A percentile compares a stretch with the other conserved stretches of the same genome.
phyloP scores from a whole-genome alignment of 2,888 invertebrate species.

The Phalangium opilio region DNA sequence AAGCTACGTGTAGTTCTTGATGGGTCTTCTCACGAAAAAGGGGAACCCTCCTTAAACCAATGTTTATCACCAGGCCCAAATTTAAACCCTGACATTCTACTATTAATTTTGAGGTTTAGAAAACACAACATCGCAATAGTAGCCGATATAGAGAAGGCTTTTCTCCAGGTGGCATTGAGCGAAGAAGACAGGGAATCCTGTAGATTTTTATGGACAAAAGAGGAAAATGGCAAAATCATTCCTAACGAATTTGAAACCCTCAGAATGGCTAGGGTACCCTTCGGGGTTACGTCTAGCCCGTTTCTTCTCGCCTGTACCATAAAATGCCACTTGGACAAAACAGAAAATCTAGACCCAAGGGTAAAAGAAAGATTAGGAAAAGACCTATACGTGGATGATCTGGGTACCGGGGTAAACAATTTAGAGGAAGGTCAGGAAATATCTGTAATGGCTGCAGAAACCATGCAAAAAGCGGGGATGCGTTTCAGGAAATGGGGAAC shows the following conservation, averaged over 20 bases:
- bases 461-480: not conserved
- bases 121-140: slow-evolving; percentile 12
- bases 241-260: not conserved
- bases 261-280: not conserved
- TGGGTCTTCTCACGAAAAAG: slow-evolving; percentile 6
- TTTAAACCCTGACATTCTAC: slow-evolving; percentile 3
- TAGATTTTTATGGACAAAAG: slow-evolving; percentile 4
- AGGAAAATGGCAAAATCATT: not conserved
- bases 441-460: not conserved
- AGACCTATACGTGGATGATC: slow-evolving; percentile 3
- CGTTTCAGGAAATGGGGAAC: slow-evolving; percentile 2
- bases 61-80: slow-evolving; percentile 5
- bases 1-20: slow-evolving; percentile 6
- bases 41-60: slow-evolving; percentile 6
- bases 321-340: slow-evolving; percentile 1
- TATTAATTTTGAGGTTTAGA: slow-evolving; percentile 2
- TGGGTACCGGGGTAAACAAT: not conserved
- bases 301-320: slow-evolving; percentile 1
- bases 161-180: slow-evolving; percentile 3
- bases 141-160: slow-evolving; percentile 7
- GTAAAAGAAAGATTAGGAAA: not conserved
- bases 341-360: not conserved
- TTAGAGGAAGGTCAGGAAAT: not conserved
- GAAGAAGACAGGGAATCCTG: slow-evolving; percentile 2
- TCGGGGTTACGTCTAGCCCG: slow-evolving; percentile 2